A percentile compares a stretch with the other conserved stretches of the same genome.
Evolutionary conservation across 2,797 vertebrate species (phyloP).

Genomic region (Bufotes viridis): DNA sequence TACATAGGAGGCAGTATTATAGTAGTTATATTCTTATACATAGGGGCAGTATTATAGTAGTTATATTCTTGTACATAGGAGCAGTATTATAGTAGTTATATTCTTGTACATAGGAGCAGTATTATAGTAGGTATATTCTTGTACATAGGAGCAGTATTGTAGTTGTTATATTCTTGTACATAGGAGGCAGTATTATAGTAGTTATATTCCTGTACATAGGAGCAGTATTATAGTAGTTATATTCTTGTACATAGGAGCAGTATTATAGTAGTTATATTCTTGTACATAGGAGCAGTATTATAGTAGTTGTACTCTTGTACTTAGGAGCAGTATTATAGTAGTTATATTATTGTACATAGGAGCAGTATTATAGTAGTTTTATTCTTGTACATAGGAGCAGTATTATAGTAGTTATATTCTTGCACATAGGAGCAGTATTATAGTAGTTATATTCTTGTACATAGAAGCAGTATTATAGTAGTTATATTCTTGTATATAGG

Average conservation of each 20-base stretch:
- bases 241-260: no score
- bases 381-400: slow-evolving; percentile 11
- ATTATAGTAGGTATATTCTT: slow-evolving; percentile 19
- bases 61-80: not conserved
- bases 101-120: slow-evolving; percentile 7
- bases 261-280: no score
- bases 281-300: no score
- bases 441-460: slow-evolving; percentile 4
- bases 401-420: slow-evolving; percentile 20
- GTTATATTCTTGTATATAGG: slow-evolving; percentile 7
- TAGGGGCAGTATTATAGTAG: not conserved
- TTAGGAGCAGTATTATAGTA: not conserved
- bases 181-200: slow-evolving; percentile 9
- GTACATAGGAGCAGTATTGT: slow-evolving; percentile 18
- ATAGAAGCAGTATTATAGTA: slow-evolving; percentile 11
- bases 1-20: not conserved
- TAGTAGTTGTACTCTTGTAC: no score
- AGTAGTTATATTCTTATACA: not conserved
- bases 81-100: slow-evolving; percentile 19
- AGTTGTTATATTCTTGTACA: slow-evolving; percentile 13
- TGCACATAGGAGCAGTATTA: slow-evolving; percentile 7
- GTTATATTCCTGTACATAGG: not conserved
- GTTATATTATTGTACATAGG: no score
- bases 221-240: not conserved
- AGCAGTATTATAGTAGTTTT: not conserved